Base-by-base conservation (phyloP, 2,888 invertebrate genomes). In the Lasioglossum morio region DNA sequence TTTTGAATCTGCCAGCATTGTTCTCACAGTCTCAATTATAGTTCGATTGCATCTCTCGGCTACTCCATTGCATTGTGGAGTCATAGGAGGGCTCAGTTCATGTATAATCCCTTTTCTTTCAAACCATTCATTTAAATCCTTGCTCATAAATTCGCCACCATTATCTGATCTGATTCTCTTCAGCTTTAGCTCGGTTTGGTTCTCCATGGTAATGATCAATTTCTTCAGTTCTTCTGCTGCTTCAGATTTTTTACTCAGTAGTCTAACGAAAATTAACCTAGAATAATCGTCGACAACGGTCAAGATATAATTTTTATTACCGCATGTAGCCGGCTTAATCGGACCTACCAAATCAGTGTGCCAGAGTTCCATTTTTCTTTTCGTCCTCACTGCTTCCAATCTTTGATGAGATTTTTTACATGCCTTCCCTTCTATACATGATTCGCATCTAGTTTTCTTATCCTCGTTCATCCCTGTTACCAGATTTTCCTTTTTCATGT, bases 11-110 rank as follows among this genome's bases (percentile, higher is more conserved):
- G 77, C 46, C 40, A 84, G 34, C 23, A 84, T 78, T 2, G 84
- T 12, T 14, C 75, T 77, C 0, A 78, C 72, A 14, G 34, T 81
- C 14, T 84, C 66, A n/a, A 84, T 80, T 1, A 85, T 53, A 0
- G 79, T 63, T 2, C 57, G 70, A 34, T 84, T 84, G 16, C 69
- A 63, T 10, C 84, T 80, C n/a, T 84, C 77, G 0, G 75, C 83
- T 1, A 76, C 57, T 1, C 74, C 69, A 12, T 82, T 86, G 14
- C 69, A 79, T 14, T 72, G 78, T n/a, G 77, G 81, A 27, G 57
- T 84, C 23, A 63, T 57, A 16, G 80, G 34, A 4, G 80, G 84
- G 48, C 74, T 84, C 14, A 80, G 27, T 69, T 77, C 79, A 43
- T 83, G 76, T 43, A 40, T 43, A n/a, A 79, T 76, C 27, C 76